Percentiles rank a stretch among this genome's conserved stretches.
Conservation (phyloP, 2,888 invertebrate genomes). For the Heliconius sara region DNA sequence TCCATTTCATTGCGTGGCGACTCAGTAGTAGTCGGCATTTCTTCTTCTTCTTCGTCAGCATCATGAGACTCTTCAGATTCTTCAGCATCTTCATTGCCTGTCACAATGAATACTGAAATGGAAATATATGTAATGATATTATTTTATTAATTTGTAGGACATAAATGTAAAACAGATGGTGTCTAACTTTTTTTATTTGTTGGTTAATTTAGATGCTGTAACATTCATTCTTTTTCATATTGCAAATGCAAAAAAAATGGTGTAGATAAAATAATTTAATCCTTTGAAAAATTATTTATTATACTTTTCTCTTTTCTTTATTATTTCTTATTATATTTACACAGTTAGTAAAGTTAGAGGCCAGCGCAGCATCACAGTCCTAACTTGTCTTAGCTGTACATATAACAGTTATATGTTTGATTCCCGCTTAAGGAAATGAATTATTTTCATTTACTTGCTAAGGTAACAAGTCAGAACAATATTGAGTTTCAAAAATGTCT, state of each 20-base stretch:
- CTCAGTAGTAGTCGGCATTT: constrained; percentile 40
- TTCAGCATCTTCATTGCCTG: constrained; percentile 39
- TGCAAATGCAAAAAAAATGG: too few relatives aligned
- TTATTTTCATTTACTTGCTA: too few relatives aligned
- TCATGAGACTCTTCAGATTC: constrained; percentile 46
- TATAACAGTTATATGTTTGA: not conserved
- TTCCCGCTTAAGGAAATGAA: not conserved
- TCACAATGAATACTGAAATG: constrained; percentile 42
- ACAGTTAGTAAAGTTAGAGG: not conserved
- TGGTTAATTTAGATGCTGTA: not conserved
- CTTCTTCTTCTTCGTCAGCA: constrained; percentile 42
- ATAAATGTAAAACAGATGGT: not conserved
- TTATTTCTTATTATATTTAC: not conserved
- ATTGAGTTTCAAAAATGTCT: not conserved
- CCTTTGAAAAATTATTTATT: not conserved
- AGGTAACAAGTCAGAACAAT: too few relatives aligned
- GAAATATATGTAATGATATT: not conserved
- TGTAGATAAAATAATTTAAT: too few relatives aligned
- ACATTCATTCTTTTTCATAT: not conserved
- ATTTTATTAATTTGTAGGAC: not conserved
- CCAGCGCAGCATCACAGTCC: too few relatives aligned
- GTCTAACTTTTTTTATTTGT: too few relatives aligned
- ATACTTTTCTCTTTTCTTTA: not conserved
- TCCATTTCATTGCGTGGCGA: constrained; percentile 36
- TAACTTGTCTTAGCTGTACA: too few relatives aligned